These are phyloP conservation scores for Micrasema longulum DNA, from an alignment of 1,140 invertebrate species.

Conservation along the genomic window DNA sequence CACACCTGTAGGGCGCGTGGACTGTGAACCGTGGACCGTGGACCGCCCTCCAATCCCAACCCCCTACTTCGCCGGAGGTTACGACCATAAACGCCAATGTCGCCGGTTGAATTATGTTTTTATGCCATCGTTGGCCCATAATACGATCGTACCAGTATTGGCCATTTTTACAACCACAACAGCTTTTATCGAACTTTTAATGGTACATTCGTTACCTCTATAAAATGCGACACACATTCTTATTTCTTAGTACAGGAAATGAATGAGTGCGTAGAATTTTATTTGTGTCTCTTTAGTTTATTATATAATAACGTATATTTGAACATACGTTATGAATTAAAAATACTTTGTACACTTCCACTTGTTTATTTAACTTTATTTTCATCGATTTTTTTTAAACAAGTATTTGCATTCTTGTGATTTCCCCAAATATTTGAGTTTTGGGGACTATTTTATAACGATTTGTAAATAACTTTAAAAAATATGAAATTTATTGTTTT, in stretches of 20 bases:
- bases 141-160: conserved; percentile 42
- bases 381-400: too few relatives aligned
- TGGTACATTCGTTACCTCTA: conserved; percentile 38
- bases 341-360: too few relatives aligned
- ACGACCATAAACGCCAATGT: conserved; percentile 28
- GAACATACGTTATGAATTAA: too few relatives aligned
- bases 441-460: too few relatives aligned
- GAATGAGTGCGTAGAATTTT: background rate
- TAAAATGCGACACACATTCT: conserved; percentile 17
- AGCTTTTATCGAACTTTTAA: conserved; percentile 52
- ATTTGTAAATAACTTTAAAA: too few relatives aligned
- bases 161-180: conserved; percentile 48
- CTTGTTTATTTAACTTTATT: too few relatives aligned
- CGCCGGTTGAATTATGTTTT: conserved; percentile 39
- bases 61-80: conserved; percentile 17
- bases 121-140: conserved; percentile 32
- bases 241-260: background rate
- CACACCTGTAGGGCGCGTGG: too few relatives aligned
- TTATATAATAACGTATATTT: too few relatives aligned
- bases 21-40: background rate
- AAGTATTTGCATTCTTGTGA: too few relatives aligned
- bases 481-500: too few relatives aligned
- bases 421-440: too few relatives aligned
- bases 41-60: conserved; percentile 8
- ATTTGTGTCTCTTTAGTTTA: background rate